Evolutionary conservation across 1,140 invertebrate genomes (phyloP), one percentile per base, ranked within the genome.

Genomic region (Sitobion miscanthi): DNA sequence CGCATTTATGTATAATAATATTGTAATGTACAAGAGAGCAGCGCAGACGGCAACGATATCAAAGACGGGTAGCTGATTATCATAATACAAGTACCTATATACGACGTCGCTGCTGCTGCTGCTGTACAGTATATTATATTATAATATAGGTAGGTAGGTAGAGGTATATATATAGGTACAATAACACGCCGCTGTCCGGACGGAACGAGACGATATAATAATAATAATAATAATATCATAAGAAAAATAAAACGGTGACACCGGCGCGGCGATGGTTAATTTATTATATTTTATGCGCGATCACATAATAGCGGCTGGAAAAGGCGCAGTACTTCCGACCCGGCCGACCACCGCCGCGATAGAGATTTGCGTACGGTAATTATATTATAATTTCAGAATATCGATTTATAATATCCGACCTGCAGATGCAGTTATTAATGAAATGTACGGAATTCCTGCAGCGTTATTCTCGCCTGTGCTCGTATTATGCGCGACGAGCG

Each of bases 21-120:
- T 86, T 86, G 21, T 47, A 77, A 77, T 49, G 30, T 82, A 25
- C 42, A 49, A 20, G 30, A 45, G 90, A 91, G 90, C 90, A 82
- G 45, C 2, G 57, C 77, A 38, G 23, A 77, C 69, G 54, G 38
- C 90, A 38, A 82, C 69, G 30, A 38, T 92, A 92, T 92, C 91
- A 86, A 93, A 93, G 91, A 93, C 91, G 35, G 25, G 91, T 85
- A 93, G 91, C 82, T 85, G 45, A 93, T 93, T 93, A 93, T 93
- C 91, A 93, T 93, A 93, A 93, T 93, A 93, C 91, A 93, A 93
- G 82, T 54, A 54, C 21, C 20, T 52, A 82, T 17, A 11, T 69
- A 42, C 17, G 38, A 30, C 38, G 83, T 25, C 30, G 38, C 42
- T 9, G 83, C n/a, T 42, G 21, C 47, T 47, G 38, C 45, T 47